Evolutionary conservation across 2,113 vertebrate genomes (phyloP).

Genomic region (Oriolus oriolus): DNA sequence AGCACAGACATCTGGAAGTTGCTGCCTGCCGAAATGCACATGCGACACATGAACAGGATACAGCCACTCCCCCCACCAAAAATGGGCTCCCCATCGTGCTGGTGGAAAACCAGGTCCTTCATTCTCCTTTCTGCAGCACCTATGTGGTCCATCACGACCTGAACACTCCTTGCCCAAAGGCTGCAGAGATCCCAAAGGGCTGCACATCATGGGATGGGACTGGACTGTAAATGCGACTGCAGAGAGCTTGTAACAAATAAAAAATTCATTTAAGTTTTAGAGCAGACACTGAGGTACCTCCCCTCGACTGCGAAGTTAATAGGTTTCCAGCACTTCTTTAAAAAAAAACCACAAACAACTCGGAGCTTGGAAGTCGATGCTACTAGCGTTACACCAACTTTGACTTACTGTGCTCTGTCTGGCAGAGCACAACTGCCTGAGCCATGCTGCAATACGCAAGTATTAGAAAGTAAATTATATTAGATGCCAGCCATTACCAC

Average conservation of each 20-base stretch:
- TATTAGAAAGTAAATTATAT: background rate
- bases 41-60: background rate
- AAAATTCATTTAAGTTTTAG: background rate
- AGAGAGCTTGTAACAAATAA: background rate
- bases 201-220: background rate
- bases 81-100: background rate
- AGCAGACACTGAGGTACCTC: background rate
- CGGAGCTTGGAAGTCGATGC: background rate
- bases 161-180: background rate
- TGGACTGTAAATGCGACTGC: background rate
- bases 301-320: background rate
- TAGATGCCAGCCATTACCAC: background rate
- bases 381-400: background rate
- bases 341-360: background rate
- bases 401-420: background rate
- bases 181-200: background rate
- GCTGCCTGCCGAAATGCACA: background rate
- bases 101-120: background rate
- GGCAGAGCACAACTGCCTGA: background rate
- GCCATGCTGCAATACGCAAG: background rate
- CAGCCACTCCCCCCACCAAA: background rate
- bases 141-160: fast-evolving
- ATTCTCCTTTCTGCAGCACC: background rate
- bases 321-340: background rate
- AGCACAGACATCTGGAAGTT: background rate